Conservation (phyloP, 2,888 invertebrate genomes). For the Xestia xanthographa region DNA sequence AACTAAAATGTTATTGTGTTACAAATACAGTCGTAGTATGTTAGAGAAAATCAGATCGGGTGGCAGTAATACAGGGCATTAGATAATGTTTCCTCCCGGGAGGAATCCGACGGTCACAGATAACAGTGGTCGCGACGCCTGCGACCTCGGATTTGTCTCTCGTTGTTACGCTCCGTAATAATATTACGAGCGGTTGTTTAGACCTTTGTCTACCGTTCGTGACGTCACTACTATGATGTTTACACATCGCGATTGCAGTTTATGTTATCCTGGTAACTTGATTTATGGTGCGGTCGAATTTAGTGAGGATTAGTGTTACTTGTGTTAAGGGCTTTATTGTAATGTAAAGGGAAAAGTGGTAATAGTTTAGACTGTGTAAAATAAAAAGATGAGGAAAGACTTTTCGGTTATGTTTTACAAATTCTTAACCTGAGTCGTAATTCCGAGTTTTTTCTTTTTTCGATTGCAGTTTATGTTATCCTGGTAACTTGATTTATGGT, state of each 20-base stretch:
- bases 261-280: conserved; percentile 48
- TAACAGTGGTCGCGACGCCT: conserved; percentile 71
- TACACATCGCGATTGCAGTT: conserved; percentile 61
- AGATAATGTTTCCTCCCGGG: conserved; percentile 83
- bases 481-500: conserved; percentile 46
- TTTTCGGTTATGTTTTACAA: not conserved
- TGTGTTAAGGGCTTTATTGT: conserved; percentile 7
- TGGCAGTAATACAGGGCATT: conserved; percentile 77
- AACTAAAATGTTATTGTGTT: conserved; percentile 79
- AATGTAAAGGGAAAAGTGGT: not conserved
- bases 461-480: conserved; percentile 60
- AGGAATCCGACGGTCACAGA: conserved; percentile 76
- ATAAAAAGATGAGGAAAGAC: not conserved
- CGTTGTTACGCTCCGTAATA: conserved; percentile 72
- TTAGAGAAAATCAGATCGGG: conserved; percentile 79
- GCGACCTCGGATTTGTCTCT: conserved; percentile 82
- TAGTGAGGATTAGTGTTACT: conserved; percentile 11
- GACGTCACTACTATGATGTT: conserved; percentile 63
- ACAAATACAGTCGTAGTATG: conserved; percentile 76
- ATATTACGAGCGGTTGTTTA: conserved; percentile 71
- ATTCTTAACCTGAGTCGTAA: not conserved
- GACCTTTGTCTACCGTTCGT: conserved; percentile 66
- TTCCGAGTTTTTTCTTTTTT: not conserved
- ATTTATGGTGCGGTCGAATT: conserved; percentile 37
- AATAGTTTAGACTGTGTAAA: not conserved